These are phyloP conservation scores for Planiliza haematocheilus DNA, from an alignment of 2,113 vertebrate genomes.

Conservation along the genomic window DNA sequence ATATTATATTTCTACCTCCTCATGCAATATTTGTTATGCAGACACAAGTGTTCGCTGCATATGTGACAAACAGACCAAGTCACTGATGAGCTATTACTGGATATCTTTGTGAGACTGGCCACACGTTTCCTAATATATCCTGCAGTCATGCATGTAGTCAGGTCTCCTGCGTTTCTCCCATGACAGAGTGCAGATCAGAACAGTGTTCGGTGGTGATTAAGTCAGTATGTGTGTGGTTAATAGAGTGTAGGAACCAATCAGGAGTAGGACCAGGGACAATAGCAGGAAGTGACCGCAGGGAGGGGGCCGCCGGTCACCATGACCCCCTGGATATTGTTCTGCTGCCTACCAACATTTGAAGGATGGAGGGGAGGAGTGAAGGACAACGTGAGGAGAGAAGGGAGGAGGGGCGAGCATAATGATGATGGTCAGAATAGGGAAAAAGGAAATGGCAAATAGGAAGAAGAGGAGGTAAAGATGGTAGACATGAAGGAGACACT, in stretches of 20 bases:
- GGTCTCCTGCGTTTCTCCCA: constrained; percentile 43
- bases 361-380: constrained; percentile 66
- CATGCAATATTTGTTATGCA: too few species aligned
- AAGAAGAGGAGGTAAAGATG: constrained; percentile 41
- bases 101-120: constrained; percentile 19
- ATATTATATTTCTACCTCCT: too few species aligned
- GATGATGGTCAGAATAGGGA: constrained; percentile 37
- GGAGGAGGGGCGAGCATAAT: constrained; percentile 25
- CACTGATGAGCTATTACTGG: constrained; percentile 15
- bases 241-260: constrained; percentile 65
- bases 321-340: constrained; percentile 79
- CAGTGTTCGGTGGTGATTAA: constrained; percentile 42
- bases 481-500: constrained; percentile 20
- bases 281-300: constrained; percentile 74
- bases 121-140: constrained; percentile 36
- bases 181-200: constrained; percentile 17
- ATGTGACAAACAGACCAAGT: neutral
- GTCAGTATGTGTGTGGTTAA: constrained; percentile 54
- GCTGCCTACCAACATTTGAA: constrained; percentile 69
- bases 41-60: too few species aligned
- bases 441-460: constrained; percentile 63
- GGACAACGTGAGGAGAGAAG: constrained; percentile 36
- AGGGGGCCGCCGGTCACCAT: constrained; percentile 71
- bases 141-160: constrained; percentile 41
- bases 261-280: constrained; percentile 72